Conservation (phyloP, 1,140 invertebrate genomes). For the Pseudomyrmex sp. region DNA sequence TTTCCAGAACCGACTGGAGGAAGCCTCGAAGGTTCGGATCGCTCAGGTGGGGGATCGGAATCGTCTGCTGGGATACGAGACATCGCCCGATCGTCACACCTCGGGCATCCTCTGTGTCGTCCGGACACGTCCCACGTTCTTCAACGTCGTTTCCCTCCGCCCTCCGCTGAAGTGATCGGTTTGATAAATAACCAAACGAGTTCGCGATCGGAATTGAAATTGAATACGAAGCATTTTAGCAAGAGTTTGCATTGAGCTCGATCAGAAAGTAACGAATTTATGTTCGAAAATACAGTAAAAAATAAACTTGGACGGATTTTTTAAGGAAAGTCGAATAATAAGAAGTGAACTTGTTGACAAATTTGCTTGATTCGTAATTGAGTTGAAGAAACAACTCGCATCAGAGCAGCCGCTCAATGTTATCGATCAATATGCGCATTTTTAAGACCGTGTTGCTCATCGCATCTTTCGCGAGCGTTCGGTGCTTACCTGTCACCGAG, state of each 20-base stretch:
- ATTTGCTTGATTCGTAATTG: neutral
- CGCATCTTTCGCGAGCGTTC: conserved; percentile 29
- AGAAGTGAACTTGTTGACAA: neutral
- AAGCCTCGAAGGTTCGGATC: conserved; percentile 39
- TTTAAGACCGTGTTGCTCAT: conserved; percentile 74
- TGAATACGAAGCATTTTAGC: no score
- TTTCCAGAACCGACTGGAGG: conserved; percentile 57
- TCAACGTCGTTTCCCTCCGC: neutral
- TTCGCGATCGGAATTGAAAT: neutral
- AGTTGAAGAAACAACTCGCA: neutral
- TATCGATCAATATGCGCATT: conserved; percentile 78
- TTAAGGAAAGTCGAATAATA: no score
- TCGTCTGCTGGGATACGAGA: conserved; percentile 63
- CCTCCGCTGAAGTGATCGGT: neutral
- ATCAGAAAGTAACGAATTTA: neutral
- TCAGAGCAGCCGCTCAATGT: conserved; percentile 55
- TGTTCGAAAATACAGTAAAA: no score
- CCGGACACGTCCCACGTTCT: conserved; percentile 64
- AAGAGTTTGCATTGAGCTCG: neutral
- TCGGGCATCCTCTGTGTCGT: conserved; percentile 67
- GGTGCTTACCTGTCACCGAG: conserved; percentile 49
- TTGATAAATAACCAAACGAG: neutral
- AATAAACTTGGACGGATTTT: no score
- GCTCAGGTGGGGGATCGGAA: conserved; percentile 70
- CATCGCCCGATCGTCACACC: conserved; percentile 65